phyloP scores from a whole-genome alignment of 2,113 vertebrate species.

The Oryzias melastigma region DNA sequence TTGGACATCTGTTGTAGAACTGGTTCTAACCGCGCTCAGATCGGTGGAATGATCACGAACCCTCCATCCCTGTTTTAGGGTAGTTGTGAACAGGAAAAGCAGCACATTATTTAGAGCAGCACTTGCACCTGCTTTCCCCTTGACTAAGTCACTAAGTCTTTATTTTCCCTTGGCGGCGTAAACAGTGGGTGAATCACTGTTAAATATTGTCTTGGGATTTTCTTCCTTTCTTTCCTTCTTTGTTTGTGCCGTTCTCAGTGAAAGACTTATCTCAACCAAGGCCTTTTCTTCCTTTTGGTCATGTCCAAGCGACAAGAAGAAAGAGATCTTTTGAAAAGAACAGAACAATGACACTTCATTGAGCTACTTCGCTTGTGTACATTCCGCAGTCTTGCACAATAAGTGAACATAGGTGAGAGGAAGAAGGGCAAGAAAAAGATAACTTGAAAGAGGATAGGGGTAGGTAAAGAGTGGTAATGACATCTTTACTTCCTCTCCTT shows the following conservation, averaged over 20 bases:
- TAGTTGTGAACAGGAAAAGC: slow-evolving; percentile 10
- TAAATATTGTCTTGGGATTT: slow-evolving; percentile 74
- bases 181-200: slow-evolving; percentile 69
- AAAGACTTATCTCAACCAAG: slow-evolving; percentile 61
- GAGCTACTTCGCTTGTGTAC: slow-evolving; percentile 63
- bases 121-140: slow-evolving; percentile 70
- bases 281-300: slow-evolving; percentile 51
- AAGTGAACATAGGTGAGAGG: slow-evolving; percentile 63
- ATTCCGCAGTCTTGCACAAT: slow-evolving; percentile 71
- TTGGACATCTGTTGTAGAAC: slow-evolving; percentile 17
- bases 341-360: slow-evolving; percentile 60
- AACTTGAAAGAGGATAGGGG: slow-evolving; percentile 58
- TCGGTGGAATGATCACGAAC: slow-evolving; percentile 26
- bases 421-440: slow-evolving; percentile 61
- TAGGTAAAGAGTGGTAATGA: slow-evolving; percentile 52
- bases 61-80: slow-evolving; percentile 4
- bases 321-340: slow-evolving; percentile 56
- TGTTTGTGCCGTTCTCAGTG: slow-evolving; percentile 45
- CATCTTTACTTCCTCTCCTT: slow-evolving; percentile 46
- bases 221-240: slow-evolving; percentile 51
- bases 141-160: slow-evolving; percentile 63
- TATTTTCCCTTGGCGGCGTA: slow-evolving; percentile 57
- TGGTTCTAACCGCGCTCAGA: slow-evolving; percentile 28
- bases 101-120: slow-evolving; percentile 14
- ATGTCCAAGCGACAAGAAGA: slow-evolving; percentile 53